Evolutionary conservation across 2,888 invertebrate species (phyloP).

Genomic region (Drosophila ustulata): DNA sequence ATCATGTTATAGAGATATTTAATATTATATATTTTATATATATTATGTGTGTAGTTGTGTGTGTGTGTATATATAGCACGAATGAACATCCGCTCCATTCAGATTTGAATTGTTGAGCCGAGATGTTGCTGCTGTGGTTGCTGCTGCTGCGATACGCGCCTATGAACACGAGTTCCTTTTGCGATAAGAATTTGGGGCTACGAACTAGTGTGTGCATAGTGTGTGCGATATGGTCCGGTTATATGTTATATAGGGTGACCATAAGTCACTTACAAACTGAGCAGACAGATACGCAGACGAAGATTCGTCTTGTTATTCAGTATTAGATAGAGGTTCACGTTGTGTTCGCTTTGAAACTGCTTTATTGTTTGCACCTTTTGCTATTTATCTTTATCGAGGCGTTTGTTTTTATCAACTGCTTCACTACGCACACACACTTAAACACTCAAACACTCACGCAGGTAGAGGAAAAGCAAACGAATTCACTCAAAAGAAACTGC

Average conservation of each 20-base stretch:
- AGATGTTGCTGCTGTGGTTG: constrained; percentile 7
- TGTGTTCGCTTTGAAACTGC: constrained; percentile 26
- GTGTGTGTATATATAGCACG: constrained; percentile 39
- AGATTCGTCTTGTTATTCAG: not conserved
- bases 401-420: constrained; percentile 79
- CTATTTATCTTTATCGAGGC: constrained; percentile 73
- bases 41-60: not conserved
- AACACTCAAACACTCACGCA: constrained; percentile 33
- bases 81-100: constrained; percentile 76
- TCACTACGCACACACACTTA: constrained; percentile 49
- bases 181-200: constrained; percentile 84
- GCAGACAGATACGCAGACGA: not conserved
- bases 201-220: constrained; percentile 57
- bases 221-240: constrained; percentile 47
- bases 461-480: constrained; percentile 61
- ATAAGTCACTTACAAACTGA: constrained; percentile 11
- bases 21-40: not conserved
- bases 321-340: not conserved
- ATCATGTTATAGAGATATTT: constrained; percentile 38
- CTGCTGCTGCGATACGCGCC: constrained; percentile 62
- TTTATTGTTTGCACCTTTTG: constrained; percentile 74
- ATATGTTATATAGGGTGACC: constrained; percentile 4
- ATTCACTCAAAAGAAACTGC: constrained; percentile 74
- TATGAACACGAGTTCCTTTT: constrained; percentile 80
- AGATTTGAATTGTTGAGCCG: constrained; percentile 63